Evolutionary conservation across 2,113 vertebrate genomes (phyloP).

Genomic region (Chlorodrepanis virens): DNA sequence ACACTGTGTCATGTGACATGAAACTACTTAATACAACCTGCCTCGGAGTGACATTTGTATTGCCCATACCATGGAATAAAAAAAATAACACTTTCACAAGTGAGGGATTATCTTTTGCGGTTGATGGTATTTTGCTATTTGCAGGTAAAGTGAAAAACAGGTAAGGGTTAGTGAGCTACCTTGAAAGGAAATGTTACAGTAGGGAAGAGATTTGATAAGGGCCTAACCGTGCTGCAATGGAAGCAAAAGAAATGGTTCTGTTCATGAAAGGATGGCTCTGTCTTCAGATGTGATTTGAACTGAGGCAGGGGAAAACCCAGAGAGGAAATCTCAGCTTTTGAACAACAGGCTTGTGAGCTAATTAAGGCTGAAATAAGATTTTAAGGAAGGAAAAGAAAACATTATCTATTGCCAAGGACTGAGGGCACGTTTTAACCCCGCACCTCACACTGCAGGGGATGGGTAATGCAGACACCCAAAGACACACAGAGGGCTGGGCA

Average conservation of each 20-base stretch:
- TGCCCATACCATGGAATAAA: conserved; percentile 46
- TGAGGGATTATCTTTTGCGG: conserved; percentile 71
- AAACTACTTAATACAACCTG: conserved; percentile 71
- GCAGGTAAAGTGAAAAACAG: conserved; percentile 69
- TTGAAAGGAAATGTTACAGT: conserved; percentile 52
- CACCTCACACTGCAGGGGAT: neutral
- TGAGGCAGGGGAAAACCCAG: conserved; percentile 12
- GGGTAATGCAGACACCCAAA: neutral
- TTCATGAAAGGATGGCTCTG: conserved; percentile 23
- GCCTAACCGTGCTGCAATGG: neutral
- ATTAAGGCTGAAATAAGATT: conserved; percentile 17
- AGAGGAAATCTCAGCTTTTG: neutral
- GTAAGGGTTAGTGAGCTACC: conserved; percentile 53
- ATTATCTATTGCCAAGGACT: neutral
- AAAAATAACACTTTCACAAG: conserved; percentile 70
- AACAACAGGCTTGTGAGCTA: conserved; percentile 14
- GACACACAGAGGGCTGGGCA: neutral
- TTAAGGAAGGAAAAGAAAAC: conserved; percentile 2
- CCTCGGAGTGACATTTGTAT: conserved; percentile 68
- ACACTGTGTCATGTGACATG: conserved; percentile 66
- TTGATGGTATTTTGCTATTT: conserved; percentile 73
- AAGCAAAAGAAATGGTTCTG: conserved; percentile 42
- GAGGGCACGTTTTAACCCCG: neutral
- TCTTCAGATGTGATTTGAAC: conserved; percentile 40
- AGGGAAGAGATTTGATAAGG: conserved; percentile 36